phyloP scores from a whole-genome alignment of 1,140 invertebrate genomes.

The Spodoptera litura region DNA sequence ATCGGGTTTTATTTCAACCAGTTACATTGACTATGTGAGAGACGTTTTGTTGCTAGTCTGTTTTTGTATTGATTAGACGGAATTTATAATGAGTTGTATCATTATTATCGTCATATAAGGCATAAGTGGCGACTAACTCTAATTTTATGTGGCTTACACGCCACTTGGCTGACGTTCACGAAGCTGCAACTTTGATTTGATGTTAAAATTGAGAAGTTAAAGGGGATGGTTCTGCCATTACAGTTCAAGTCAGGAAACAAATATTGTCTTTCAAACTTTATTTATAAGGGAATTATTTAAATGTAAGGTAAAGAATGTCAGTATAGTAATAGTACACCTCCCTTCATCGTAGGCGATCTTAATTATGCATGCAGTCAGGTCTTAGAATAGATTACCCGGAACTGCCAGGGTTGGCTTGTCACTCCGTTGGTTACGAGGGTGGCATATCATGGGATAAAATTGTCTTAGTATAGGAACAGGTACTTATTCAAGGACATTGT shows the following conservation, averaged over 20 bases:
- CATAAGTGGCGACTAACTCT: no score
- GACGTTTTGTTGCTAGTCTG: background rate
- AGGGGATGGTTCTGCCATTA: no score
- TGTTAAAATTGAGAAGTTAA: no score
- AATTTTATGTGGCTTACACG: no score
- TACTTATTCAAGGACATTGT: no score
- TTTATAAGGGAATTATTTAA: background rate
- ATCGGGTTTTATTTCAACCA: conserved; percentile 24
- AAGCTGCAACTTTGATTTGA: no score
- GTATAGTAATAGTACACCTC: background rate
- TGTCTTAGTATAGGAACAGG: no score
- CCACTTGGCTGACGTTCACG: no score
- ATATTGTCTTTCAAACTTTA: background rate
- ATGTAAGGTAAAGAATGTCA: background rate
- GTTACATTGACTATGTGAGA: background rate
- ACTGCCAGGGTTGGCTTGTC: conserved; percentile 18
- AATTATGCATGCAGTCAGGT: background rate
- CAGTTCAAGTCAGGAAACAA: no score
- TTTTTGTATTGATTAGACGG: conserved; percentile 3
- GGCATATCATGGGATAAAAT: background rate
- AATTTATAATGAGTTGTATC: background rate
- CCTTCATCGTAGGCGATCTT: background rate
- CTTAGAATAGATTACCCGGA: conserved; percentile 23
- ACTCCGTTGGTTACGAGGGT: background rate
- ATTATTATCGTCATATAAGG: no score